A percentile compares a stretch with the other conserved stretches of the same genome.
These are phyloP conservation scores for Coenonympha arcania DNA, from an alignment of 2,888 invertebrate species.

Conservation along the genomic window DNA sequence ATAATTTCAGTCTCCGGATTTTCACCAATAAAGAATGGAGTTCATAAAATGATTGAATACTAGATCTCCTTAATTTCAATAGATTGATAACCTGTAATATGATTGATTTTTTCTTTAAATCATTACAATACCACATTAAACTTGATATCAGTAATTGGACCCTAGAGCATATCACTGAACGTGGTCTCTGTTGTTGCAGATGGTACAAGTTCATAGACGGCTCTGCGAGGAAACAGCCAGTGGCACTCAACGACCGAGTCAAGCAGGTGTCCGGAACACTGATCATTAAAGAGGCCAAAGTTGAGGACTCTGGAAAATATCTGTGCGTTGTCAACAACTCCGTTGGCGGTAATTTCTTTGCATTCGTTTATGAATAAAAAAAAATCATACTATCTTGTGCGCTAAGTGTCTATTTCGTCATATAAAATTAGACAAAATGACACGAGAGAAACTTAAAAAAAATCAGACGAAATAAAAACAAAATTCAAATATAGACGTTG, in stretches of 20 bases:
- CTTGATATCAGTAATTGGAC: not conserved
- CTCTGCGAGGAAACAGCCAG: slow-evolving; percentile 88
- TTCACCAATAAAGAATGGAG: not conserved
- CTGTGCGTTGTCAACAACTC: slow-evolving; percentile 95
- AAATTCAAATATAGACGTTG: too few relatives aligned
- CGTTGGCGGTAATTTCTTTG: slow-evolving; percentile 78
- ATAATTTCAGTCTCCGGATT: not conserved
- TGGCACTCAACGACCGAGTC: slow-evolving; percentile 89
- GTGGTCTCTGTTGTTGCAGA: slow-evolving; percentile 79
- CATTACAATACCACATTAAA: not conserved
- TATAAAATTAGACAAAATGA: too few relatives aligned
- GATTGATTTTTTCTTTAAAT: not conserved
- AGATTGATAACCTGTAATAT: not conserved
- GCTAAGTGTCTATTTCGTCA: too few relatives aligned
- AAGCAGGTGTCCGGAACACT: slow-evolving; percentile 95
- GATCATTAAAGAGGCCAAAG: slow-evolving; percentile 91
- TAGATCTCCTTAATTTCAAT: not conserved
- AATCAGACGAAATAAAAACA: too few relatives aligned
- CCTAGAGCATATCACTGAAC: slow-evolving; percentile 35
- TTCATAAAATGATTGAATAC: not conserved
- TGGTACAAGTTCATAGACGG: slow-evolving; percentile 96
- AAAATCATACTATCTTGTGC: too few relatives aligned
- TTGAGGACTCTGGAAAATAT: slow-evolving; percentile 95
- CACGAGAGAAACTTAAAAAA: too few relatives aligned
- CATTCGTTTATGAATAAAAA: too few relatives aligned